phyloP scores from a whole-genome alignment of 2,797 vertebrate species.

The Enteromius trimaculatus region DNA sequence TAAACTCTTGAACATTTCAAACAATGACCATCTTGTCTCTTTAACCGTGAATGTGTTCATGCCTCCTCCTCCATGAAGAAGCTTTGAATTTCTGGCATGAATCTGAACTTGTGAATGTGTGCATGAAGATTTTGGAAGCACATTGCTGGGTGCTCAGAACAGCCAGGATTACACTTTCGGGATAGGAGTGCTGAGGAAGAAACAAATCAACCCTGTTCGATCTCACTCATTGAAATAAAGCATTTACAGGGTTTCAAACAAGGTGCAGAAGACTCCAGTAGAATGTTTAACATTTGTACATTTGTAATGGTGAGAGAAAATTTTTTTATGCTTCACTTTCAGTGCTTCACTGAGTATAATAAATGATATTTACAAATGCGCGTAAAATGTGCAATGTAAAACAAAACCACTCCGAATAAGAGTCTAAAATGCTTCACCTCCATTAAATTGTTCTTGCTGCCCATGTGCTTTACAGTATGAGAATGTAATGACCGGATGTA shows the following conservation, averaged over 20 bases:
- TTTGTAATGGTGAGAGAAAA: conserved; percentile 59
- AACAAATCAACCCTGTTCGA: not conserved
- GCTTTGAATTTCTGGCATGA: conserved; percentile 27
- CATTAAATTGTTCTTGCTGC: not conserved
- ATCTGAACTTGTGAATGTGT: conserved; percentile 8
- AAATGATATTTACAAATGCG: conserved; percentile 36
- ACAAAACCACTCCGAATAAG: conserved; percentile 4
- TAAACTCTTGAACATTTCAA: conserved; percentile 11
- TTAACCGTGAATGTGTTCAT: conserved; percentile 19
- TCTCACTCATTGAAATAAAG: conserved; percentile 5
- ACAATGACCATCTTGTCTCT: not conserved
- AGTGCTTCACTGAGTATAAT: conserved; percentile 28
- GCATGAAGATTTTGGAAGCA: conserved; percentile 21
- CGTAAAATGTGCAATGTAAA: conserved; percentile 21
- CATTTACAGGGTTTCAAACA: conserved; percentile 3
- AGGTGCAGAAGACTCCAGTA: not conserved
- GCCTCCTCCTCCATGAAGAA: conserved; percentile 4
- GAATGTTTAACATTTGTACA: conserved; percentile 54
- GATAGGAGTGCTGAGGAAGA: not conserved
- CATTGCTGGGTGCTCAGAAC: not conserved
- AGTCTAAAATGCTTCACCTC: conserved; percentile 2
- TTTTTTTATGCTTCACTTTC: conserved; percentile 57
- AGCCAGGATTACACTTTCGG: not conserved
- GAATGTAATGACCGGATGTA: not conserved
- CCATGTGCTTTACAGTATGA: not conserved